These are phyloP conservation scores for Thalassoma bifasciatum DNA, from an alignment of 2,113 vertebrate species.

Conservation along the genomic window DNA sequence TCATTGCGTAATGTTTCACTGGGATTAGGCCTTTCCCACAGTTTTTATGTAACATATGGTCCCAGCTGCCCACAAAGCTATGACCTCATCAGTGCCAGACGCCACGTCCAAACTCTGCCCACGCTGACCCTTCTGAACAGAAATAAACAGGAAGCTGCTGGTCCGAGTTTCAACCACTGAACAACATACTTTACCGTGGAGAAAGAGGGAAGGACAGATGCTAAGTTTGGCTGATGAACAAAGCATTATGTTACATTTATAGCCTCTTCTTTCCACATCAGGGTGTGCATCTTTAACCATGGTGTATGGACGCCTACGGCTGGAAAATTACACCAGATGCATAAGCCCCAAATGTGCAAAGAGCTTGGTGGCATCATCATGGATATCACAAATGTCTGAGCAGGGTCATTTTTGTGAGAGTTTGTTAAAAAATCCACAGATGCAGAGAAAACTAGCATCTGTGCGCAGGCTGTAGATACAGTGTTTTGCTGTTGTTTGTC, in stretches of 20 bases:
- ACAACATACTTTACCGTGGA: background rate
- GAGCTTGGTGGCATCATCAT: no score
- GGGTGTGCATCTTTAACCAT: no score
- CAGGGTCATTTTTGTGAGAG: conserved; percentile 7
- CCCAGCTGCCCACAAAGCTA: conserved; percentile 45
- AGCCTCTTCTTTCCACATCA: no score
- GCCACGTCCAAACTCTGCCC: conserved; percentile 27
- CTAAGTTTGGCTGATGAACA: no score
- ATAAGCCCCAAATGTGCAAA: no score
- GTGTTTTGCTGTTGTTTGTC: conserved; percentile 45
- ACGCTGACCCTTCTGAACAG: conserved; percentile 8
- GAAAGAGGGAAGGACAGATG: no score
- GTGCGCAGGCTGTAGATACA: conserved; percentile 51
- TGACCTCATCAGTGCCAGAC: conserved; percentile 60
- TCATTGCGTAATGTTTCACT: conserved; percentile 55
- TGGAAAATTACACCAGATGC: no score
- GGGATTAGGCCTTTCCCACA: conserved; percentile 71
- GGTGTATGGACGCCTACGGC: no score
- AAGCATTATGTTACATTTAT: no score
- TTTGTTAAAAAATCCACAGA: conserved; percentile 41
- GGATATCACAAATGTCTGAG: background rate
- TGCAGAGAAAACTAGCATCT: conserved; percentile 24
- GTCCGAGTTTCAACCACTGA: background rate
- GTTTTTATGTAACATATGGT: conserved; percentile 75
- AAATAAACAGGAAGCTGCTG: conserved; percentile 32